Conservation (phyloP, 2,113 vertebrate genomes). For the Lasiurus borealis region DNA sequence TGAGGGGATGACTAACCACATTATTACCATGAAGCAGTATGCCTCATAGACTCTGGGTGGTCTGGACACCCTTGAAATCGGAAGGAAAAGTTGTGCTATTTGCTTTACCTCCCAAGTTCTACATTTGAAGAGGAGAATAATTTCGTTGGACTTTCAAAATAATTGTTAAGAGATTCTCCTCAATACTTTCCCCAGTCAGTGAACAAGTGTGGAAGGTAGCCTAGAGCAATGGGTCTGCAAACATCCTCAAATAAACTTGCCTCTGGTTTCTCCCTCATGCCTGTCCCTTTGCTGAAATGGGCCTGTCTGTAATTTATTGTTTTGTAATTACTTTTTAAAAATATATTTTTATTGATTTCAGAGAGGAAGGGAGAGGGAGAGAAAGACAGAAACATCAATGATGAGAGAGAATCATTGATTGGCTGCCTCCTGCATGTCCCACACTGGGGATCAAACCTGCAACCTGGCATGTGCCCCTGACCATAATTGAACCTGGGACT, state of each 20-base stretch:
- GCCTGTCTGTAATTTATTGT: neutral
- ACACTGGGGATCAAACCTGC: too few species aligned
- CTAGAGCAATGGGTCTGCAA: neutral
- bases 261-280: neutral
- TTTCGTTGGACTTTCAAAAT: conserved; percentile 31
- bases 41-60: neutral
- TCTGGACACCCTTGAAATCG: conserved; percentile 5
- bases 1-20: neutral
- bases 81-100: neutral
- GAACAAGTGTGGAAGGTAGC: conserved; percentile 6
- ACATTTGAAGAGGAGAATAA: conserved; percentile 24
- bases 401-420: too few species aligned
- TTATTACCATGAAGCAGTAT: neutral
- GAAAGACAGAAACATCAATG: too few species aligned
- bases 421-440: too few species aligned
- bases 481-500: too few species aligned
- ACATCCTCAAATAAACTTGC: neutral
- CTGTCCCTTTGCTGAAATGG: neutral
- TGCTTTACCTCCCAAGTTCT: conserved; percentile 21
- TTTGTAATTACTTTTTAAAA: neutral
- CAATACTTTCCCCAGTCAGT: neutral
- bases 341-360: too few species aligned
- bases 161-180: neutral
- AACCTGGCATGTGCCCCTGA: too few species aligned
- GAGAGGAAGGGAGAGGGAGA: too few species aligned